These are phyloP conservation scores for Silurus glanis DNA, from an alignment of 2,113 vertebrate genomes.

Conservation along the genomic window DNA sequence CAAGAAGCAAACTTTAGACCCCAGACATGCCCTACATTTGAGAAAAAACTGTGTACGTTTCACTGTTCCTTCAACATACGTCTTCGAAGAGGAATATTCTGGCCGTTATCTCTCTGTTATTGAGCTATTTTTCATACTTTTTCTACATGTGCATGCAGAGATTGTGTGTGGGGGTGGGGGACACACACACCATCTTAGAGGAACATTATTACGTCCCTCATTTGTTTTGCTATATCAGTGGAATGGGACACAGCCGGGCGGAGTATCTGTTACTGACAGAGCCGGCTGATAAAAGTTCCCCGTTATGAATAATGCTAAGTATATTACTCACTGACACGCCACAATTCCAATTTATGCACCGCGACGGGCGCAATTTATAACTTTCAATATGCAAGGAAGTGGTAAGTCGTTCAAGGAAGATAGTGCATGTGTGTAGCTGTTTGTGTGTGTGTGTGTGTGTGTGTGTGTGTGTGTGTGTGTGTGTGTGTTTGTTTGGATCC, in stretches of 20 bases:
- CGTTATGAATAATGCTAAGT: slow-evolving; percentile 76
- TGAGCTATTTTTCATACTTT: slow-evolving; percentile 52
- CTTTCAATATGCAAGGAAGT: slow-evolving; percentile 70
- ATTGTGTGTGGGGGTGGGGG: slow-evolving; percentile 10
- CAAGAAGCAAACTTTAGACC: not conserved
- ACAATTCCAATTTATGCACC: slow-evolving; percentile 74
- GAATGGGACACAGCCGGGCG: slow-evolving; percentile 58
- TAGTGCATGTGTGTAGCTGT: slow-evolving; percentile 11
- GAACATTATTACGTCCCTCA: slow-evolving; percentile 61
- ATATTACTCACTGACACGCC: slow-evolving; percentile 76
- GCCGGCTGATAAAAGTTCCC: slow-evolving; percentile 63
- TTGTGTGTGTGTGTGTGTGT: not conserved
- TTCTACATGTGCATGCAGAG: slow-evolving; percentile 43
- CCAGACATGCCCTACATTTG: not conserved
- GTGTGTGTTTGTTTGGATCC: not conserved
- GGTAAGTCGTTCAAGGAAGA: slow-evolving; percentile 58
- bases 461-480: not conserved
- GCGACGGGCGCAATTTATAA: slow-evolving; percentile 74
- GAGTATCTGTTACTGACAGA: slow-evolving; percentile 71
- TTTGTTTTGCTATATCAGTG: slow-evolving; percentile 71
- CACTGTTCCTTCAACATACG: slow-evolving; percentile 56
- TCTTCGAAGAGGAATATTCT: slow-evolving; percentile 52
- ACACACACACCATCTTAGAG: slow-evolving; percentile 41
- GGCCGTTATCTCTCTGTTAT: slow-evolving; percentile 38
- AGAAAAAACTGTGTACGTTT: slow-evolving; percentile 21